Base-by-base conservation (phyloP, 2,113 vertebrate species). In the Oryzias celebensis region DNA sequence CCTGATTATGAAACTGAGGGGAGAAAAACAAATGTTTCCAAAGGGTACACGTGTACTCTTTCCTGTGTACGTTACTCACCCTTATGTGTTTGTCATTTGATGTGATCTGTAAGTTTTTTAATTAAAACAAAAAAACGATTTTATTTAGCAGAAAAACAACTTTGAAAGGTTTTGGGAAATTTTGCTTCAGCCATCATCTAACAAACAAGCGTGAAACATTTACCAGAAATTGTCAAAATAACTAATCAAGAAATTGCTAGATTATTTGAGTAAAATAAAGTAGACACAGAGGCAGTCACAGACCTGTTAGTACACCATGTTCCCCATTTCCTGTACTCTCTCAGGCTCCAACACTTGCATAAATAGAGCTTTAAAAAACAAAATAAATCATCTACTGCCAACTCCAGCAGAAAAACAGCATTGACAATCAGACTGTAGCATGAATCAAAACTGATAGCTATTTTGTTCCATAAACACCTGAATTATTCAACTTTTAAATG, bases 231-330 rank as follows among this genome's bases (percentile, higher is more conserved):
- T 36, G 36, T 8, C 10, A 36, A 36, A 36, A 36, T 12, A 36
- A 36, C 5, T 7, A 2, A 12, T 2, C 8, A 36, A 36, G 2
- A 10, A 36, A 36, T 12, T 0, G 36, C 31, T 8, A 36, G 31
- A 8, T 1, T 6, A 36, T 36, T 36, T 8, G 47, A 59, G 64
- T 24, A 48, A 71, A 48, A 4, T 72, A 3, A 36, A 36, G 8
- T 8, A 7, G 31, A 36, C 12, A 10, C 36, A 17, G 61, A 13
- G 14, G 50, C 62, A 62, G 44, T 36, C 18, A 24, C 50, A 1
- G 62, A 80, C 58, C 74, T 78, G 76, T 42, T 28, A 60, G 53
- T 62, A 60, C 65, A 58, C 24, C 17, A 6, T 60, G 68, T 78
- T 69, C 57, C 46, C n/a, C 31, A 23, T 42, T 36, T 51, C 44